These are phyloP conservation scores for Reticulitermes lucifugus DNA, from an alignment of 2,888 invertebrate genomes.

Conservation along the genomic window DNA sequence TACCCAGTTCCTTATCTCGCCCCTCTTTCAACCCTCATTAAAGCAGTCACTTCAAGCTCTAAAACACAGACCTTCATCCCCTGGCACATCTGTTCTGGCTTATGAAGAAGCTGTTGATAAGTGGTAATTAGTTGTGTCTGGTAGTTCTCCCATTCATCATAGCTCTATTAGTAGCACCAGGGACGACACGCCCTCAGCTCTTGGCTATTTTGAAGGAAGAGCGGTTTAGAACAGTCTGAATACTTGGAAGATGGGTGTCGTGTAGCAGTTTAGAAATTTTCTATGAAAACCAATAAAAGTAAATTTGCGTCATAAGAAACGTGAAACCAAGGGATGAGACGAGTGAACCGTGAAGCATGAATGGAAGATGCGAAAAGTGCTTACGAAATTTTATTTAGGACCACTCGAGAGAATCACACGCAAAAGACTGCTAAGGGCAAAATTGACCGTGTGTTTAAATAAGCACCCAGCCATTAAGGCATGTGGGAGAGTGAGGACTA, in stretches of 20 bases:
- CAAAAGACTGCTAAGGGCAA: no score
- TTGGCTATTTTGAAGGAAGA: background rate
- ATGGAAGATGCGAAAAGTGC: no score
- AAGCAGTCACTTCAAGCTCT: background rate
- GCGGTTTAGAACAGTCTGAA: background rate
- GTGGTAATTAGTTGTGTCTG: conserved; percentile 17
- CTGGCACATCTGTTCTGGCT: conserved; percentile 6
- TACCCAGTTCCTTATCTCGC: background rate
- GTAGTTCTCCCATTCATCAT: background rate
- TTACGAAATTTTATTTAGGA: no score
- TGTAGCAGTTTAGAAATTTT: no score
- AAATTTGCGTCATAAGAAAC: no score
- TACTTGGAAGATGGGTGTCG: background rate
- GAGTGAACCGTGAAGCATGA: no score
- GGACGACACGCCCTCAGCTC: background rate
- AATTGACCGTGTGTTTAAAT: no score
- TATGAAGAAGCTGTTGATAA: conserved; percentile 5
- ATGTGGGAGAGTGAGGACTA: no score
- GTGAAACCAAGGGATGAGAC: no score
- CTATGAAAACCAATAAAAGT: no score
- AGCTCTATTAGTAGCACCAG: background rate
- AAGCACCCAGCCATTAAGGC: no score
- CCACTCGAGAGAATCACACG: no score
- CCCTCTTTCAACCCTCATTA: conserved; percentile 8
- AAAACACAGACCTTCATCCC: background rate